Conservation (phyloP, 2,888 invertebrate species). For the Pandemis heparana region DNA sequence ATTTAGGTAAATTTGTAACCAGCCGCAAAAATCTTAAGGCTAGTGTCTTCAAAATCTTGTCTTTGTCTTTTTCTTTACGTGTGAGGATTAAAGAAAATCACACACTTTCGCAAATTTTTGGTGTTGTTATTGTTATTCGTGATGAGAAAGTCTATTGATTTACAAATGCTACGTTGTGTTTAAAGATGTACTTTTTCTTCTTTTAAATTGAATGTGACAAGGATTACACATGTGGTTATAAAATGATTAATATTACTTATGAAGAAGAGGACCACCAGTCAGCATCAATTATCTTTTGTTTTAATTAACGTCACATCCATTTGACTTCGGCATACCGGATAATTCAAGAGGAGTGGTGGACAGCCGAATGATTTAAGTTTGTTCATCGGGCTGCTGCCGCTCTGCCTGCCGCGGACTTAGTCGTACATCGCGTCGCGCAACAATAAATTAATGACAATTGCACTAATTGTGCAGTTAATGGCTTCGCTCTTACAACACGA, state of each 20-base stretch:
- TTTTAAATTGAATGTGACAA: neutral
- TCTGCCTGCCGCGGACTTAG: neutral
- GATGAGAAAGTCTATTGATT: no score
- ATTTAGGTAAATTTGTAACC: neutral
- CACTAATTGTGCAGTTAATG: slow-evolving; percentile 83
- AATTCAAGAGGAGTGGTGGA: slow-evolving; percentile 5
- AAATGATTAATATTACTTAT: neutral
- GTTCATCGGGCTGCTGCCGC: neutral
- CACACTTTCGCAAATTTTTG: no score
- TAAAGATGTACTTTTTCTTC: neutral
- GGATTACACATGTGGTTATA: slow-evolving; percentile 4
- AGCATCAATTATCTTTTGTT: slow-evolving; percentile 7
- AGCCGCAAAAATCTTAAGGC: neutral
- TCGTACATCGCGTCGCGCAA: slow-evolving; percentile 53
- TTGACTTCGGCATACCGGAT: slow-evolving; percentile 3
- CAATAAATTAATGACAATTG: slow-evolving; percentile 83
- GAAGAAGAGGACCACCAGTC: slow-evolving; percentile 7
- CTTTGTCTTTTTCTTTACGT: no score
- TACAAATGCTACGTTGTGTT: no score
- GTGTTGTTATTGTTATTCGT: no score
- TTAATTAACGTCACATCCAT: slow-evolving; percentile 12
- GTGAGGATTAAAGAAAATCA: no score
- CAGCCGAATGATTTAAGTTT: slow-evolving; percentile 4
- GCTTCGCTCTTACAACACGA: slow-evolving; percentile 57
- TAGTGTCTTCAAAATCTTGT: no score